A percentile compares a stretch with the other conserved stretches of the same genome.
These are phyloP conservation scores for Prunella fulvescens DNA, from an alignment of 2,113 vertebrate genomes.

Conservation along the genomic window DNA sequence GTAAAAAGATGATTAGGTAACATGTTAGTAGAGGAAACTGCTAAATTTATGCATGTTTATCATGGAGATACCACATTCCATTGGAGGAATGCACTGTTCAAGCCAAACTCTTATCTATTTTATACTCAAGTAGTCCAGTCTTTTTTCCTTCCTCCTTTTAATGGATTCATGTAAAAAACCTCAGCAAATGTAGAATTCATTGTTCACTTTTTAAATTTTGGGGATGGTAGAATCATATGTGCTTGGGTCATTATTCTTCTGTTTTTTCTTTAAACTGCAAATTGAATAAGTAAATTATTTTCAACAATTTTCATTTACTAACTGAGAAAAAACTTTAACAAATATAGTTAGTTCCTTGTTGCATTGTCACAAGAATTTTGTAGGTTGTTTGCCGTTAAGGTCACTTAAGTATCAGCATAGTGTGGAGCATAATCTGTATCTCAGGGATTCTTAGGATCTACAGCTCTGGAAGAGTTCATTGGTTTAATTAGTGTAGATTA, in stretches of 20 bases:
- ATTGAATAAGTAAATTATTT: neutral
- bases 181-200: neutral
- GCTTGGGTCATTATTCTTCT: neutral
- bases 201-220: neutral
- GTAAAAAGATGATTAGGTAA: neutral
- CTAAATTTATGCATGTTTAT: slow-evolving; percentile 29
- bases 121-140: neutral
- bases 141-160: neutral
- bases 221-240: neutral
- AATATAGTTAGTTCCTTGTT: neutral
- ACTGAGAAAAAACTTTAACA: neutral
- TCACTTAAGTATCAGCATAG: neutral
- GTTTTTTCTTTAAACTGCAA: neutral
- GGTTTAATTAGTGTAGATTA: neutral
- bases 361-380: neutral
- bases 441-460: neutral
- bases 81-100: neutral
- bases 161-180: neutral
- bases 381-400: neutral
- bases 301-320: neutral
- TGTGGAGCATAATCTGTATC: neutral
- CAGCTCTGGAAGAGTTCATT: neutral
- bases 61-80: slow-evolving; percentile 18
- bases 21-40: neutral
- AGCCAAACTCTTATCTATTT: neutral